Evolutionary conservation across 2,113 vertebrate species (phyloP).

Genomic region (Trichomycterus rosablanca): DNA sequence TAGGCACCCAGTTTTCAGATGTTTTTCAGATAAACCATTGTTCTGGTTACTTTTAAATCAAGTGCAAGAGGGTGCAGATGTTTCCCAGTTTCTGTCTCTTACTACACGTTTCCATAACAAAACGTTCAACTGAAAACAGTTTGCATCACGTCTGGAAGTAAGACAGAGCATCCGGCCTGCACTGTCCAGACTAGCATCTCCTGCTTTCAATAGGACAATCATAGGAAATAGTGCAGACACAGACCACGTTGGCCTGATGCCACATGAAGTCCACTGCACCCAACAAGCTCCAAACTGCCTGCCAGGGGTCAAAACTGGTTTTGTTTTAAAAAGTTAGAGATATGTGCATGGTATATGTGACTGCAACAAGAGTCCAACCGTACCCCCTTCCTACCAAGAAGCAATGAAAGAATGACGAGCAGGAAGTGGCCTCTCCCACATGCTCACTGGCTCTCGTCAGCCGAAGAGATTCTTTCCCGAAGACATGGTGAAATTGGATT

Average conservation of each 20-base stretch:
- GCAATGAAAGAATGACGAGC: constrained; percentile 6
- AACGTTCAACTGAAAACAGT: background rate
- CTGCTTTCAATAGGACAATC: constrained; percentile 18
- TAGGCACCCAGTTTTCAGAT: no score
- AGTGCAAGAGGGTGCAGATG: background rate
- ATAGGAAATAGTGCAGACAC: constrained; percentile 26
- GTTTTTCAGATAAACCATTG: no score
- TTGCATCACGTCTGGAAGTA: constrained; percentile 9
- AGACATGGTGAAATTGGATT: constrained; percentile 40
- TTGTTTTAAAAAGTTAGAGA: no score
- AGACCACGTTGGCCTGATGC: constrained; percentile 2
- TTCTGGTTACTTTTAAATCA: no score
- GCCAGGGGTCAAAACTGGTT: no score
- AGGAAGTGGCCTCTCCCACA: constrained; percentile 22
- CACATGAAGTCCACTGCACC: background rate
- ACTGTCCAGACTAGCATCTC: constrained; percentile 15
- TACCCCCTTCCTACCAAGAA: constrained; percentile 4
- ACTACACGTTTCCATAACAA: background rate
- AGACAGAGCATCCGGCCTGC: background rate
- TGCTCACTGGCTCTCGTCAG: constrained; percentile 29
- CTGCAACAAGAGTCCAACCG: background rate
- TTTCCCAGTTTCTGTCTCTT: background rate
- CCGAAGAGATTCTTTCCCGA: constrained; percentile 24
- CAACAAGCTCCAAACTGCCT: background rate
- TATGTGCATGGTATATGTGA: no score